Evolutionary conservation across 2,888 invertebrate species (phyloP).

Genomic region (Colostygia pectinataria): DNA sequence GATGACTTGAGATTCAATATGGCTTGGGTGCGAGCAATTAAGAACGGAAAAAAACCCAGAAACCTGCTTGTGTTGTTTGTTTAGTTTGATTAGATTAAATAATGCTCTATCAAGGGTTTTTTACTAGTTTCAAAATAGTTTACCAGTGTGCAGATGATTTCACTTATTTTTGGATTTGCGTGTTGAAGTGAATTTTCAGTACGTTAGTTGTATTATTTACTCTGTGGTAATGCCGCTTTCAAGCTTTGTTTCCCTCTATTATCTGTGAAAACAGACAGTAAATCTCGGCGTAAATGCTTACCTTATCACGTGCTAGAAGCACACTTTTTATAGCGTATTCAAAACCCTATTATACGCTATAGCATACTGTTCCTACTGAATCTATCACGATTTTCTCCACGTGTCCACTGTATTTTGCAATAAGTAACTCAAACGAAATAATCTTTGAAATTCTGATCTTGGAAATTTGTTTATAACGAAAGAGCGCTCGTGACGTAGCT

Average conservation of each 20-base stretch:
- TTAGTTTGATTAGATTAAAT: not conserved
- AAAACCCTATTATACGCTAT: slow-evolving; percentile 17
- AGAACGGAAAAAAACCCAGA: not conserved
- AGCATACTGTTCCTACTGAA: slow-evolving; percentile 2
- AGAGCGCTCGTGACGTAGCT: too few relatives aligned
- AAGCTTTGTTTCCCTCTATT: slow-evolving; percentile 56
- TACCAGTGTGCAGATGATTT: too few relatives aligned
- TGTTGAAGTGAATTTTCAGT: not conserved
- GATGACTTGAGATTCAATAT: slow-evolving; percentile 1
- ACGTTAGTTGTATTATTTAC: slow-evolving; percentile 6
- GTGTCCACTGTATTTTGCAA: not conserved
- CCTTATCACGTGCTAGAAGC: slow-evolving; percentile 46
- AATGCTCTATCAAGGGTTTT: too few relatives aligned
- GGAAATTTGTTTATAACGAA: too few relatives aligned
- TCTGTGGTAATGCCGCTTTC: slow-evolving; percentile 49
- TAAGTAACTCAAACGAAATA: too few relatives aligned
- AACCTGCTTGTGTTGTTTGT: not conserved
- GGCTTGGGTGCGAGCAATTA: not conserved
- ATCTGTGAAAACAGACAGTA: slow-evolving; percentile 54
- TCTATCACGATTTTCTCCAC: not conserved
- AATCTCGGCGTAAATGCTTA: slow-evolving; percentile 45
- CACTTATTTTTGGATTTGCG: too few relatives aligned
- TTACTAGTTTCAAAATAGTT: not conserved
- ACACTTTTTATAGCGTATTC: slow-evolving; percentile 34
- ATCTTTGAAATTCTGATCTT: too few relatives aligned